Conservation (phyloP, 2,888 invertebrate genomes). For the Celastrina argiolus region DNA sequence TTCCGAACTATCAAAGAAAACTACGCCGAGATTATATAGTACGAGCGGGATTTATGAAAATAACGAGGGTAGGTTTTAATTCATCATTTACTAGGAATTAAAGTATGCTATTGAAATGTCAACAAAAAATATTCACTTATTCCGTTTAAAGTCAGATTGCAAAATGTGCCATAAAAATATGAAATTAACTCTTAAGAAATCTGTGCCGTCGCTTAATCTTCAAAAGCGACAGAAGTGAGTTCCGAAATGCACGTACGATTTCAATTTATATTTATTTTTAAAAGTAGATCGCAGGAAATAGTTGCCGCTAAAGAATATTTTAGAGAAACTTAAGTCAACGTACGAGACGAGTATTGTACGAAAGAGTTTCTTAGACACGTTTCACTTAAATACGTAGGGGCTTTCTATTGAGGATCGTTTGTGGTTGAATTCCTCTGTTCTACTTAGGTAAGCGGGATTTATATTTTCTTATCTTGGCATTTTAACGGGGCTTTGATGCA, state of each 20-base stretch:
- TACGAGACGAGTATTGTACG: slow-evolving; percentile 31
- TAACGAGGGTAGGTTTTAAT: slow-evolving; percentile 2
- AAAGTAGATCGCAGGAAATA: slow-evolving; percentile 35
- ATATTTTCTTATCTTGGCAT: slow-evolving; percentile 27
- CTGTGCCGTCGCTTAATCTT: slow-evolving; percentile 22
- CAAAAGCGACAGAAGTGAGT: slow-evolving; percentile 21
- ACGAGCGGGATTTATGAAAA: neutral
- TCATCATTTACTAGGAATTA: neutral
- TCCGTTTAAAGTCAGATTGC: neutral
- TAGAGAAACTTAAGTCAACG: slow-evolving; percentile 35
- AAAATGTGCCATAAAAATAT: neutral
- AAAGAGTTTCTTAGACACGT: slow-evolving; percentile 35
- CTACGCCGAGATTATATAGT: slow-evolving; percentile 7
- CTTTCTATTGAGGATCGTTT: slow-evolving; percentile 31
- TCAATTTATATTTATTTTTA: slow-evolving; percentile 34
- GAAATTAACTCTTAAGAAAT: slow-evolving; percentile 20
- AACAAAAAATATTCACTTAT: neutral
- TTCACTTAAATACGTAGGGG: slow-evolving; percentile 33
- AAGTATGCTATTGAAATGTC: neutral
- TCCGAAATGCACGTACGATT: slow-evolving; percentile 28
- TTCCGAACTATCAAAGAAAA: slow-evolving; percentile 12
- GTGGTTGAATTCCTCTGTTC: slow-evolving; percentile 29
- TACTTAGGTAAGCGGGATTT: slow-evolving; percentile 28
- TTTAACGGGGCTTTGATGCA: slow-evolving; percentile 23
- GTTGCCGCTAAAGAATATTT: slow-evolving; percentile 36